Evolutionary conservation across 2,113 vertebrate genomes (phyloP).

Genomic region (Sceloporus undulatus): DNA sequence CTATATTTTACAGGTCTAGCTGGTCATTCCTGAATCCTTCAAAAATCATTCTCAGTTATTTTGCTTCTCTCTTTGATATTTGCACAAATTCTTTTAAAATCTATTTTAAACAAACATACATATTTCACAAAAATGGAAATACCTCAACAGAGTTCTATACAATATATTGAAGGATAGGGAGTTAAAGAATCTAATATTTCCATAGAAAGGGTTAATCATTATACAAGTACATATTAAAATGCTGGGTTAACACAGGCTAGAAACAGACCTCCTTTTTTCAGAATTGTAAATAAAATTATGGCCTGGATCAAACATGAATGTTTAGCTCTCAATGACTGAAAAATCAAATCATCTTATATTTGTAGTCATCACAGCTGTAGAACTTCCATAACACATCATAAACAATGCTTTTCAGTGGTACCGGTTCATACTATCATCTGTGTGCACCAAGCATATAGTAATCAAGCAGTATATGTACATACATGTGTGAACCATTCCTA

Average conservation of each 20-base stretch:
- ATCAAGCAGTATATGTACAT: background rate
- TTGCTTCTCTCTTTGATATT: background rate
- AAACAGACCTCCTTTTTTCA: background rate
- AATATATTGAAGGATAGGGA: background rate
- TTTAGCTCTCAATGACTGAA: background rate
- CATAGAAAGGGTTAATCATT: background rate
- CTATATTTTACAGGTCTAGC: background rate
- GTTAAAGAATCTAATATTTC: background rate
- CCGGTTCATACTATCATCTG: background rate
- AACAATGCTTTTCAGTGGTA: background rate
- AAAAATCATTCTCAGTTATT: background rate
- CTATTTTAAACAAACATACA: background rate
- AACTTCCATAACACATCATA: background rate
- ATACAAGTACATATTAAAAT: constrained; percentile 6
- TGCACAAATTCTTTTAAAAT: background rate
- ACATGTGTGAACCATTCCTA: background rate
- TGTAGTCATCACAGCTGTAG: background rate
- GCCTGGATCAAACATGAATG: background rate
- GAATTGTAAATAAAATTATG: background rate
- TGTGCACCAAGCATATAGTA: background rate
- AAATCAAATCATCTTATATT: too few relatives aligned
- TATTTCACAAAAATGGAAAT: background rate
- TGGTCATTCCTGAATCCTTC: background rate
- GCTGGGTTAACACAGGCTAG: too few relatives aligned
- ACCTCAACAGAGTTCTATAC: background rate